Evolutionary conservation across 2,888 invertebrate genomes (phyloP).

Genomic region (Chrysomela aeneicollis): DNA sequence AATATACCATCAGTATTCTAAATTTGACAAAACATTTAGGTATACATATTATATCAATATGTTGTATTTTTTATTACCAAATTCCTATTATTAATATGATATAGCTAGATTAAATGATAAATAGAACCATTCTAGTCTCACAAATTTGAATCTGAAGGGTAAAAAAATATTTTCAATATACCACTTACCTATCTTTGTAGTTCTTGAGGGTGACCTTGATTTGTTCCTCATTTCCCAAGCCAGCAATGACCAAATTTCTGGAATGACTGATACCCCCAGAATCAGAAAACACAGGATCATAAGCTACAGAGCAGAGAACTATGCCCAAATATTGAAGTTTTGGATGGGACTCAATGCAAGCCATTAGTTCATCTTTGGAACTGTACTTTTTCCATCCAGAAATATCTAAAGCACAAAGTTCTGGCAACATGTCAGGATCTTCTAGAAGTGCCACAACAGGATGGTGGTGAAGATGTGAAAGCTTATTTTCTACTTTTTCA

Average conservation of each 20-base stretch:
- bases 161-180: constrained; percentile 15
- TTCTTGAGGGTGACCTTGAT: constrained; percentile 64
- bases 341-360: constrained; percentile 51
- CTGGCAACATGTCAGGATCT: constrained; percentile 62
- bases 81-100: no score
- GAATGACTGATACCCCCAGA: constrained; percentile 41
- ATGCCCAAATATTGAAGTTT: constrained; percentile 56
- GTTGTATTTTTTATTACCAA: no score
- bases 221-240: constrained; percentile 56
- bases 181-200: constrained; percentile 60
- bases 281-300: constrained; percentile 52
- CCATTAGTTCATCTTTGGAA: constrained; percentile 42
- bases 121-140: no score
- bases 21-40: no score
- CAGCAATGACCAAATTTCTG: constrained; percentile 48
- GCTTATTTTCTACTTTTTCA: constrained; percentile 49
- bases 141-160: no score
- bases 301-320: constrained; percentile 54
- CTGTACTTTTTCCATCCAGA: constrained; percentile 63
- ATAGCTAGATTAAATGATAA: no score
- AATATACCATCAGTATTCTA: no score
- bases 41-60: no score
- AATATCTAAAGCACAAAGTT: constrained; percentile 70
- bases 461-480: constrained; percentile 33
- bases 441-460: constrained; percentile 55